These are phyloP conservation scores for Drosophila quadrilineata DNA, from an alignment of 1,140 invertebrate genomes.

Conservation along the genomic window DNA sequence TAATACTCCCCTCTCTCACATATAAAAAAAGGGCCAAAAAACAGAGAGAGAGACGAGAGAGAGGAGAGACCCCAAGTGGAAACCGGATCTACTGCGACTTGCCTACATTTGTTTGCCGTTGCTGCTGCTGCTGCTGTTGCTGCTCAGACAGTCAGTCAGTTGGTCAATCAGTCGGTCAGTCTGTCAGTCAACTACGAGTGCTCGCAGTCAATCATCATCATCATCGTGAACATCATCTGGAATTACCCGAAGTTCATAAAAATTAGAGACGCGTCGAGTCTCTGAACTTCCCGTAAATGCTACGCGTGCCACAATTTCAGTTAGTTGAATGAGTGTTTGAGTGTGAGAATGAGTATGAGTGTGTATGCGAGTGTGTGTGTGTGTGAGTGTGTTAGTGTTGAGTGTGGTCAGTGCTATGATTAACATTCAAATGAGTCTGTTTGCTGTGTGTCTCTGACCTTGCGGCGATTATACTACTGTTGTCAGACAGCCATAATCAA, in stretches of 20 bases:
- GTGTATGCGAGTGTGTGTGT: too few relatives aligned
- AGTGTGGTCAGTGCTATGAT: conserved; percentile 54
- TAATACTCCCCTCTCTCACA: too few relatives aligned
- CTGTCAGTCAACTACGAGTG: conserved; percentile 7
- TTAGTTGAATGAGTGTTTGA: too few relatives aligned
- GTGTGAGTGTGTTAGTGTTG: too few relatives aligned
- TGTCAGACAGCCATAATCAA: conserved; percentile 1
- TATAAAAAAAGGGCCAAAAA: too few relatives aligned
- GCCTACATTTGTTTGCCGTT: conserved; percentile 24
- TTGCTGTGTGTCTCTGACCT: conserved; percentile 59
- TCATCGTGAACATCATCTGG: conserved; percentile 37
- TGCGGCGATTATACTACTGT: too few relatives aligned
- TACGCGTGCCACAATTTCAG: conserved; percentile 55
- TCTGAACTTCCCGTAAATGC: conserved; percentile 5
- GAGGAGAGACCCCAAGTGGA: too few relatives aligned
- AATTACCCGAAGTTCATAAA: conserved; percentile 76
- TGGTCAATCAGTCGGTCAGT: conserved; percentile 27
- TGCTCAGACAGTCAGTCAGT: conserved; percentile 34
- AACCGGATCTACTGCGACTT: conserved; percentile 66
- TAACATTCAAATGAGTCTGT: background rate
- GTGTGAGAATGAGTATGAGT: too few relatives aligned
- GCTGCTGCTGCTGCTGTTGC: too few relatives aligned
- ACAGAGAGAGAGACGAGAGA: too few relatives aligned
- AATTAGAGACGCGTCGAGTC: conserved; percentile 60
- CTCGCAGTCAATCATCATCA: conserved; percentile 38